Evolutionary conservation across 2,888 invertebrate genomes (phyloP).

Genomic region (Calameuta idolon): DNA sequence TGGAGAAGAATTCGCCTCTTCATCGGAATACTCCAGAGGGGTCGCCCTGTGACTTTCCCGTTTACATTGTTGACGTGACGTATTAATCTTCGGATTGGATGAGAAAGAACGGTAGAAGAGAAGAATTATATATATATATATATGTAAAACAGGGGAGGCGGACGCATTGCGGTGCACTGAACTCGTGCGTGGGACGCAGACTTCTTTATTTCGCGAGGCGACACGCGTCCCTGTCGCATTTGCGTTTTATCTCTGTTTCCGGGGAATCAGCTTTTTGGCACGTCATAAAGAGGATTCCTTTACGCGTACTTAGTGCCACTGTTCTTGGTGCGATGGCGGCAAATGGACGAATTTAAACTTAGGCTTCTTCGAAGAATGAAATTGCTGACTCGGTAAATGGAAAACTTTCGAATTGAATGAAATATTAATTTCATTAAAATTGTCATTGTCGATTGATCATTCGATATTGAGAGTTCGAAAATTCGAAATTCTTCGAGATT

Average conservation of each 20-base stretch:
- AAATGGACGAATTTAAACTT: background rate
- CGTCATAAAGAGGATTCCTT: background rate
- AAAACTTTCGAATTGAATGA: too few species aligned
- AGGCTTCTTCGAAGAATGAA: too few species aligned
- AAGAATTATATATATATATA: background rate
- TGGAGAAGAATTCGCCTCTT: background rate
- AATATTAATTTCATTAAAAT: too few species aligned
- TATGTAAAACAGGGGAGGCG: background rate
- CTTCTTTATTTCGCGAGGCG: background rate
- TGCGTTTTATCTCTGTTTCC: background rate
- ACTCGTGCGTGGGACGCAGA: background rate
- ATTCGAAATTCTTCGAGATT: too few species aligned
- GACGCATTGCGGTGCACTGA: background rate
- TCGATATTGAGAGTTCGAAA: too few species aligned
- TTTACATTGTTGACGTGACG: background rate
- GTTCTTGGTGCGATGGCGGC: background rate
- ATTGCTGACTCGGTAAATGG: too few species aligned
- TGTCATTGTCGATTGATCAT: too few species aligned
- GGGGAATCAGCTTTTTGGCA: background rate
- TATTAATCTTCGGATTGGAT: background rate
- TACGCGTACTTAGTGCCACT: background rate
- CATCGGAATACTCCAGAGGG: background rate
- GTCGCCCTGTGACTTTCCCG: background rate
- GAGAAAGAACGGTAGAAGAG: background rate
- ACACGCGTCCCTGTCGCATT: background rate